These are phyloP conservation scores for Aplocera efformata DNA, from an alignment of 2,888 invertebrate genomes.

Conservation along the genomic window DNA sequence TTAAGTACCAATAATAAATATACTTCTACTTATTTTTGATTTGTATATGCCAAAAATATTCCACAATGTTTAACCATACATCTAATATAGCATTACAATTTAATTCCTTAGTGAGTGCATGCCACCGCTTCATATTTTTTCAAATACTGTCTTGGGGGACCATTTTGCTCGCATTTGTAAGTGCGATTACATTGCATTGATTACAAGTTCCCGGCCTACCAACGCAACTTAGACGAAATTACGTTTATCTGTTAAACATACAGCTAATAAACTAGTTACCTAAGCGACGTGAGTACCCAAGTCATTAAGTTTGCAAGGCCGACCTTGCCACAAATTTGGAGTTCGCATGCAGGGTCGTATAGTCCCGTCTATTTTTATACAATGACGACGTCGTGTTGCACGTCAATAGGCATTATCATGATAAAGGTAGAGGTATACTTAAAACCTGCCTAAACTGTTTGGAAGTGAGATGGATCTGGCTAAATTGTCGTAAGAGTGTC, in stretches of 20 bases:
- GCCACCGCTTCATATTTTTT: too few species aligned
- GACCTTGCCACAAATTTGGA: slow-evolving; percentile 16
- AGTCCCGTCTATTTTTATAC: slow-evolving; percentile 15
- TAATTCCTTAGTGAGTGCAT: too few species aligned
- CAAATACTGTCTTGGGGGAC: too few species aligned
- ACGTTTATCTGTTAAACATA: not conserved
- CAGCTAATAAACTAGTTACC: slow-evolving; percentile 21
- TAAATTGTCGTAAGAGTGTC: not conserved
- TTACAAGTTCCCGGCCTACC: too few species aligned
- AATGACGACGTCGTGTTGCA: slow-evolving; percentile 6
- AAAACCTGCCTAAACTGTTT: slow-evolving; percentile 2
- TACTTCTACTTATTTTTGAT: too few species aligned
- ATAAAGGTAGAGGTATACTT: slow-evolving; percentile 8
- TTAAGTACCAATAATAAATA: too few species aligned
- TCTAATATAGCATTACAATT: too few species aligned
- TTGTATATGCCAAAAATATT: too few species aligned
- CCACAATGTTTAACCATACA: too few species aligned
- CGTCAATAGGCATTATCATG: slow-evolving; percentile 10
- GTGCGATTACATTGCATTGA: too few species aligned
- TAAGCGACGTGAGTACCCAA: slow-evolving; percentile 17
- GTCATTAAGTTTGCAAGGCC: slow-evolving; percentile 18
- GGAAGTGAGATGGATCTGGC: not conserved
- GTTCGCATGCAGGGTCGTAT: slow-evolving; percentile 17
- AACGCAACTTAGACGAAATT: slow-evolving; percentile 1
- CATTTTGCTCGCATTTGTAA: too few species aligned